phyloP scores from a whole-genome alignment of 2,113 vertebrate species.

The Seriola aureovittata region DNA sequence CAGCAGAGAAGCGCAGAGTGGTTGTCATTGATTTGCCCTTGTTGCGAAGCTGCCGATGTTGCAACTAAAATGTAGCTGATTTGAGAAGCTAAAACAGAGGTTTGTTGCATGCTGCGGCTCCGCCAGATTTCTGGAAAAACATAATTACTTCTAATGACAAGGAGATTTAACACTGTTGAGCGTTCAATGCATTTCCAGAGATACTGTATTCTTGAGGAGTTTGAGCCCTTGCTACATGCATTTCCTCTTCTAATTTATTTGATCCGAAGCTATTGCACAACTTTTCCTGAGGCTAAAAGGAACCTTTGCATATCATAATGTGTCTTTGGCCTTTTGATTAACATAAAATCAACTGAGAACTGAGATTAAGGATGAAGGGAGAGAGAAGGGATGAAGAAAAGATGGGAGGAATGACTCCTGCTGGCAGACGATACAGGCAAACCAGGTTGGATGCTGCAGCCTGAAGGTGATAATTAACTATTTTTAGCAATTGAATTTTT shows the following conservation, averaged over 20 bases:
- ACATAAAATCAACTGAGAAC: slow-evolving; percentile 14
- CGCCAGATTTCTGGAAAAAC: slow-evolving; percentile 17
- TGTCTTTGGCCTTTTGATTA: slow-evolving; percentile 35
- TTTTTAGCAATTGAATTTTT: not conserved
- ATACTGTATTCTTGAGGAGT: not conserved
- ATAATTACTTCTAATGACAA: slow-evolving; percentile 14
- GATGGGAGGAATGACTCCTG: slow-evolving; percentile 5
- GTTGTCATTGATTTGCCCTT: slow-evolving; percentile 72
- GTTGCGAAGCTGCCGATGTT: slow-evolving; percentile 50
- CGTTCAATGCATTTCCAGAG: not conserved
- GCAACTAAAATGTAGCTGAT: slow-evolving; percentile 18
- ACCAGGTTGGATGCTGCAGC: not conserved
- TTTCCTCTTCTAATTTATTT: not conserved
- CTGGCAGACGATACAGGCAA: not conserved
- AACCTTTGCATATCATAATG: slow-evolving; percentile 30
- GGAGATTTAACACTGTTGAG: slow-evolving; percentile 5
- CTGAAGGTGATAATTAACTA: not conserved
- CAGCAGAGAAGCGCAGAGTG: slow-evolving; percentile 15
- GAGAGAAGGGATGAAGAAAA: slow-evolving; percentile 1
- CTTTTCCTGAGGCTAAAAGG: slow-evolving; percentile 16
- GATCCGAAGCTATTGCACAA: not conserved
- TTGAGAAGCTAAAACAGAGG: slow-evolving; percentile 2
- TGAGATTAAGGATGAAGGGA: slow-evolving; percentile 23
- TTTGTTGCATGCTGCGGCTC: slow-evolving; percentile 8
- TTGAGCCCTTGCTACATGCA: not conserved